Percentiles rank a stretch among this genome's conserved stretches.
These are phyloP conservation scores for Mus musculus DNA, from an alignment of 2,113 vertebrate genomes.

Conservation along the genomic window DNA sequence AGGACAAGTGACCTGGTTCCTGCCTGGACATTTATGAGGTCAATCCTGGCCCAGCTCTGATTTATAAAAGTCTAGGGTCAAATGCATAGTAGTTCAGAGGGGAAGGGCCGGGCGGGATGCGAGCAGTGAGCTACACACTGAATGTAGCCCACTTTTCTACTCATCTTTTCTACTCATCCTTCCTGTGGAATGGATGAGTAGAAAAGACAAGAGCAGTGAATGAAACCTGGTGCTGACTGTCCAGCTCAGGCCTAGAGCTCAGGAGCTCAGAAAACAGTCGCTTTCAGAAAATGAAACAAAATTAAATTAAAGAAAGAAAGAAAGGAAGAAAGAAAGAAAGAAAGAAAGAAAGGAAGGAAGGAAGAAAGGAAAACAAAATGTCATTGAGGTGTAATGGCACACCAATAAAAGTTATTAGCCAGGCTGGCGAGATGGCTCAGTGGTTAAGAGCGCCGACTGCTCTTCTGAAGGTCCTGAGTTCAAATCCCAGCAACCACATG, in stretches of 20 bases:
- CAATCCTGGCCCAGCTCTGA: background rate
- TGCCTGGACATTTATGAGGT: background rate
- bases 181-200: background rate
- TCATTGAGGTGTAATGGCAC: accelerated
- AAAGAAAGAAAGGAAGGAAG: no score
- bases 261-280: background rate
- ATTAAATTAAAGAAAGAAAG: no score
- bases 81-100: background rate
- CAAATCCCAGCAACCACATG: no score
- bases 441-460: no score
- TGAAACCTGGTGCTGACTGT: background rate
- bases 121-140: background rate
- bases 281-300: background rate
- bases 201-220: background rate
- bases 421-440: no score
- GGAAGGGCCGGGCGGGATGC: background rate
- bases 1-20: background rate
- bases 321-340: no score
- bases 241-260: background rate
- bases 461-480: no score
- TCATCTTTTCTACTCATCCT: no score
- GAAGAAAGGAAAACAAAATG: no score
- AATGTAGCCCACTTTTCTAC: background rate
- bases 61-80: background rate
- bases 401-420: no score